Conservation (phyloP, 2,797 vertebrate genomes). For the Halcyon chelicuti region DNA sequence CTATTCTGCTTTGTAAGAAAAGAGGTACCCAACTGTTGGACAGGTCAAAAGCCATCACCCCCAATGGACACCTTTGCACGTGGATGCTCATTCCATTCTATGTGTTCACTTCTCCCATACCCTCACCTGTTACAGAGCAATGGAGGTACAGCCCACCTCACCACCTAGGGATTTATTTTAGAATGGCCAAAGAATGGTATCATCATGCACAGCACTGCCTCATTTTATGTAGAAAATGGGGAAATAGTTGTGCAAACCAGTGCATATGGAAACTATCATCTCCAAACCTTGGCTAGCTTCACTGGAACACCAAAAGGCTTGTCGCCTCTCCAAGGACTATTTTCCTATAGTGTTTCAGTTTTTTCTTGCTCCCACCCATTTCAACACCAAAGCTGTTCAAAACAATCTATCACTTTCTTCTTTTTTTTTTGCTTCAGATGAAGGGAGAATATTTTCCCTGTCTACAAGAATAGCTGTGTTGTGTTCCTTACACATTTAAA, state of each 20-base stretch:
- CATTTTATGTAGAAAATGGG: not conserved
- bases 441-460: not conserved
- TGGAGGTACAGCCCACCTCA: not conserved
- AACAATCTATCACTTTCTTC: not conserved
- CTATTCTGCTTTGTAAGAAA: not conserved
- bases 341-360: conserved; percentile 44
- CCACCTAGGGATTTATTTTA: not conserved
- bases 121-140: fast-evolving
- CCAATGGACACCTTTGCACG: not conserved
- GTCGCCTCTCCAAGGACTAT: not conserved
- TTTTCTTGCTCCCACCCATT: conserved; percentile 17
- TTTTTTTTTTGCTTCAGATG: not conserved
- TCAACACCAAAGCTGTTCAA: not conserved
- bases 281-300: conserved; percentile 18
- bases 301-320: conserved; percentile 6
- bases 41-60: not conserved
- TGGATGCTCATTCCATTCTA: not conserved
- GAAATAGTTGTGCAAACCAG: not conserved
- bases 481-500: not conserved
- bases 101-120: fast-evolving
- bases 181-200: not conserved
- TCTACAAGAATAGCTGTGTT: not conserved
- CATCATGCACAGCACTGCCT: not conserved
- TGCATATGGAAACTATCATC: conserved; percentile 54
- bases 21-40: not conserved